These are phyloP conservation scores for Atlantisia rogersi DNA, from an alignment of 2,113 vertebrate genomes.

Conservation along the genomic window DNA sequence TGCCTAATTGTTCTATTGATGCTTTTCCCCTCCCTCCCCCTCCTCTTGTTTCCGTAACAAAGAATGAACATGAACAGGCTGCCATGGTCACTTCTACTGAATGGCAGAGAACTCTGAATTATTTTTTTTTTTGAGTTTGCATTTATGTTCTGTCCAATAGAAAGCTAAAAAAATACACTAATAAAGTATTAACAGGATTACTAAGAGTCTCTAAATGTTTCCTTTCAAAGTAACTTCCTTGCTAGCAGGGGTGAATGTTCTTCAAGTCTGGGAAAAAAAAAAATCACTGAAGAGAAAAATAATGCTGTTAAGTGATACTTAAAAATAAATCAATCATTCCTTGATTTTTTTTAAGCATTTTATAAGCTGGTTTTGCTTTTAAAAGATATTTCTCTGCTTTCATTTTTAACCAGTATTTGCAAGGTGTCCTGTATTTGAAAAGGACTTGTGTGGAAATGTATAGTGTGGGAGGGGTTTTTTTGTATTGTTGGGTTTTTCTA, in stretches of 20 bases:
- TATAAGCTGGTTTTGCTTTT: neutral
- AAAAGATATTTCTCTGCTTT: neutral
- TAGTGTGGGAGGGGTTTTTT: neutral
- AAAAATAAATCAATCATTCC: neutral
- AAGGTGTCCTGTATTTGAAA: neutral
- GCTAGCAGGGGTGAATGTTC: accelerated
- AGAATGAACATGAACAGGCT: constrained; percentile 81
- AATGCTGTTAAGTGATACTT: neutral
- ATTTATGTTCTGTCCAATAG: constrained; percentile 90
- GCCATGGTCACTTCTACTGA: constrained; percentile 85
- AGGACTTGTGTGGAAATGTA: neutral
- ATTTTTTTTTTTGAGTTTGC: constrained; percentile 84
- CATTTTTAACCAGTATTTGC: neutral
- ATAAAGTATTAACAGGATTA: constrained; percentile 94
- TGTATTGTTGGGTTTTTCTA: neutral
- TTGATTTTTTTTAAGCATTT: neutral
- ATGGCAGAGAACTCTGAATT: constrained; percentile 82
- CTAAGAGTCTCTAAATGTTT: constrained; percentile 46
- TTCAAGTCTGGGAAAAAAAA: neutral
- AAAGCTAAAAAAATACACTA: constrained; percentile 91
- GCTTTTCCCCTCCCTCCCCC: constrained; percentile 77
- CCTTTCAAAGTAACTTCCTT: neutral
- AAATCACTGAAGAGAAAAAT: neutral
- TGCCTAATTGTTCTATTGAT: constrained; percentile 94
- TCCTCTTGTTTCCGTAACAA: constrained; percentile 54